Base-by-base conservation (phyloP, 2,113 vertebrate species). In the Platichthys stellatus region DNA sequence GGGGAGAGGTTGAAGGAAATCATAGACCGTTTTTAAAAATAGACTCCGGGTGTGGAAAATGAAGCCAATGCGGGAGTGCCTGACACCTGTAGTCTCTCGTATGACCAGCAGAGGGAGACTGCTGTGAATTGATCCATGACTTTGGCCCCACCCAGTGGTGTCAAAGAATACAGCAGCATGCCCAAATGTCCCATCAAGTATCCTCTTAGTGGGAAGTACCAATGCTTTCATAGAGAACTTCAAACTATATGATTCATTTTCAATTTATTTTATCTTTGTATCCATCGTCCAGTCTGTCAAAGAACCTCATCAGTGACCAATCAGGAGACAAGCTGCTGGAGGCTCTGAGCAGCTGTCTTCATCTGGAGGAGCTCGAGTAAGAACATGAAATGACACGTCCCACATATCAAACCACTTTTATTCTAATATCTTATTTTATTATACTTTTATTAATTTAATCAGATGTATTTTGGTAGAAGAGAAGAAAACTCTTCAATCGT, bases 361-460 rank as follows among this genome's bases (percentile, higher is more conserved):
- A 3, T 9, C 78, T 98, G 6, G 90, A 97, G 80, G 94, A 96
- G 76, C 87, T 98, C 28, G 18, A 89, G 97, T 99, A 88, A 96
- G 95, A 17, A 60, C 23, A 69, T 47, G 23, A 28, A 13, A 3
- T 24, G 11, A 38, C 35, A 9, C 35, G 28, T 31, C 28, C 7
- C 49, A 20, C 17, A 49, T 21, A 7, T n/a, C 4, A 21, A 51
- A 51, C 18, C 53, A 10, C 53, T 53, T 66, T 65, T 2, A 2
- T 51, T 21, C n/a, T 54, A 2, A 38, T 13, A 43, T 43, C 3
- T 43, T 43, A 13, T 3, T 13, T 43, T 11, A 13, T 3, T 3
- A 13, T 43, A 43, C 3, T 43, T 3, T 12, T 40, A 40, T 12
- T 10, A 2, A 40, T 40, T 40, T 12, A 1, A 6, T 31, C 31